phyloP scores from a whole-genome alignment of 2,797 vertebrate species.

The Dallia pectoralis region DNA sequence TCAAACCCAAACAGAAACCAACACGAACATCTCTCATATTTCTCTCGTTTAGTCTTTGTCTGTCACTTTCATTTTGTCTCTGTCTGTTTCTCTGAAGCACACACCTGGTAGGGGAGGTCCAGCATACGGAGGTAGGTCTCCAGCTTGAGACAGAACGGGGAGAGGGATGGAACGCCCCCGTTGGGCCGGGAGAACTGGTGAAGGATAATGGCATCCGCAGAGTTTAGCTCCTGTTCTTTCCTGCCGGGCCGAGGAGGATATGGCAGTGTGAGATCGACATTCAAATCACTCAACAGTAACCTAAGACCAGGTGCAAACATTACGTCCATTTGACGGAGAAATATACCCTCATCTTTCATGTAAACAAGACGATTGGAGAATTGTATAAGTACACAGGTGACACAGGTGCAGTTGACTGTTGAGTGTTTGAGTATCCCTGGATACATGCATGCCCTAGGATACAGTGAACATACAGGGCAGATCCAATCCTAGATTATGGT shows the following conservation, averaged over 20 bases:
- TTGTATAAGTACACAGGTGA: not conserved
- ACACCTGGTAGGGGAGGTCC: conserved; percentile 96
- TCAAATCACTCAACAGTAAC: not conserved
- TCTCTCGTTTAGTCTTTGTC: not conserved
- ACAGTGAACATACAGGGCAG: not conserved
- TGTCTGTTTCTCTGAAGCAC: not conserved
- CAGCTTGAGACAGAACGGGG: conserved; percentile 97
- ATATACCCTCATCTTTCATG: not conserved
- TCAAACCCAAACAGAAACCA: not conserved
- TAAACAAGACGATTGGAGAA: not conserved
- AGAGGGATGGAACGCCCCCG: conserved; percentile 89
- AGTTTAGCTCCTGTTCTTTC: conserved; percentile 96
- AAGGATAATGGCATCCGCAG: conserved; percentile 96
- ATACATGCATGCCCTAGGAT: not conserved
- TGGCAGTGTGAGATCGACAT: not conserved
- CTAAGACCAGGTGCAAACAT: not conserved
- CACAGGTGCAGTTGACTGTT: not conserved
- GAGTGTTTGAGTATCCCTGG: not conserved
- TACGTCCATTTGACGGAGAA: not conserved
- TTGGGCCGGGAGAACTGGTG: conserved; percentile 96
- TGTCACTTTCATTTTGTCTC: not conserved
- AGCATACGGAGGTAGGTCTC: conserved; percentile 98
- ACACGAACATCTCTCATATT: not conserved
- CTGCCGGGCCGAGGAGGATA: conserved; percentile 60
- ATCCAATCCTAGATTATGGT: not conserved